Evolutionary conservation across 2,797 vertebrate species (phyloP), one percentile per base, ranked within the genome.

Genomic region (Dallia pectoralis): DNA sequence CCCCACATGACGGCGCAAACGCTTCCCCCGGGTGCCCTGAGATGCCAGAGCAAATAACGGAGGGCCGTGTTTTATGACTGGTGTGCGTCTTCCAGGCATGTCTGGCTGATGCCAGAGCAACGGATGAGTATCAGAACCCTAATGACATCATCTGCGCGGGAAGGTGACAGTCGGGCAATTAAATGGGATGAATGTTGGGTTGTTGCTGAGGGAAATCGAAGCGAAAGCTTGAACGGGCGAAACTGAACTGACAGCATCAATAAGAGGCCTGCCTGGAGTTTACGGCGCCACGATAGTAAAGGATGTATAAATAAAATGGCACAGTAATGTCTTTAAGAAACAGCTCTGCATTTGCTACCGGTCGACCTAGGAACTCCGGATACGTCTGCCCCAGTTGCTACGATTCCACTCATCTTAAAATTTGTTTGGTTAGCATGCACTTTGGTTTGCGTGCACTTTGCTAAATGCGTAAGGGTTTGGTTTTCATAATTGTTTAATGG

Each of bases 81-180:
- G 40, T 32, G 15, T 19, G 5, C 0, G 30, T 53, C 61, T 77
- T 72, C 73, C 75, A 76, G 75, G 29, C 29, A 67, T 18, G 65
- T 81, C 83, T 79, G 80, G 75, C 77, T 80, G 67, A 79, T 79
- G 85, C 80, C 84, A 82, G 80, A 81, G 81, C 77, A 87, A 82
- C 72, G 80, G 83, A 87, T 85, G 86, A 78, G 85, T 79, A 83
- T 87, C 86, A 74, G 69, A 32, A 78, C 74, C 74, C 88, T 89
- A 87, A 90, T 89, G 87, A 89, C 89, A 89, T 89, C 84, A 88
- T 87, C 85, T 84, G 82, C 83, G 76, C 81, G 65, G 65, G 84
- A 81, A 85, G 71, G 76, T 88, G 87, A 89, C 87, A 89, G 89
- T 82, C 77, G 29, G 75, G 77, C 67, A 65, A 88, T 90, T 88